Evolutionary conservation across 2,113 vertebrate genomes (phyloP), one percentile per base, ranked within the genome.

Genomic region (Pterocles burchelli): DNA sequence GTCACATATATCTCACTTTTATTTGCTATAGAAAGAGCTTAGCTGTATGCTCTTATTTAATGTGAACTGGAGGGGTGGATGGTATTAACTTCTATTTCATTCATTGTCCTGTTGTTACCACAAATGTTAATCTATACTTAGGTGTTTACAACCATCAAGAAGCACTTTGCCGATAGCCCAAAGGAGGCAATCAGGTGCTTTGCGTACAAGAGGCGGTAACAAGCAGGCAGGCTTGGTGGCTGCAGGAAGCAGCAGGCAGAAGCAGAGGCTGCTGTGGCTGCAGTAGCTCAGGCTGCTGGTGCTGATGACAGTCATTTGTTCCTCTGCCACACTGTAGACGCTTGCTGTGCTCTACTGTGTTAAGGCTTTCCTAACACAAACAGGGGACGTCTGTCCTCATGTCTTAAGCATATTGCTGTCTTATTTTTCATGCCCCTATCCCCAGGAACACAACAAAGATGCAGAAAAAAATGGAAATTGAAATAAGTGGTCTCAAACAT

Each of bases 221-320:
- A 17, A 29, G 59, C 21, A 43, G 59, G 8, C 1, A 2, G 54
- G 54, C 31, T 48, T 0, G 0, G 36, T 10, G 17, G 28, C 76
- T 71, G 59, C n/a, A 22, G 55, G 51, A 48, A 38, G 55, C 49
- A 82, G 46, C 31, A 3, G 1, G 17, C 57, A 17, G 71, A 41
- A 36, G n/a, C 4, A 2, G n/a, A 63, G 36, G 48, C 65, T 38
- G 48, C n/a, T 17, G 41, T 4, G 49, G 58, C 74, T 86, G 83
- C 61, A 22, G 51, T 8, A 54, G 71, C 70, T 78, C 36, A 9
- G 70, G 49, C 82, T 55, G 43, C 66, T 68, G 54, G 19, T n/a
- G 55, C 83, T 78, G 57, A 5, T 78, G 57, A 5, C 38, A 70
- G 31, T 34, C 66, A 85, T 59, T 75, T 57, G 36, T 46, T 67